Conservation (phyloP, 2,888 invertebrate genomes). For the Pandemis corylana region DNA sequence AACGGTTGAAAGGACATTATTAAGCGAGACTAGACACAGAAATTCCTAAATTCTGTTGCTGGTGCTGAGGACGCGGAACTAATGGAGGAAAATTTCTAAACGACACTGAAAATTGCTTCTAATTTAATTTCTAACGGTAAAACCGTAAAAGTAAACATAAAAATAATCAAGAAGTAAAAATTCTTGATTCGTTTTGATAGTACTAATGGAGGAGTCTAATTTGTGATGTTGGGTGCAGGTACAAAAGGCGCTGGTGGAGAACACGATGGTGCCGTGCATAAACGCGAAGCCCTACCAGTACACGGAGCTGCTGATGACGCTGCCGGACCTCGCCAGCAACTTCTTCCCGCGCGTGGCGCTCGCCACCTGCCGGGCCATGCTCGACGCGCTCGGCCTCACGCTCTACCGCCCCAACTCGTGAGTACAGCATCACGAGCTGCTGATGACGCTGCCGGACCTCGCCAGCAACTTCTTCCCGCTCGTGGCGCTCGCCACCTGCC, state of each 20-base stretch:
- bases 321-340: slow-evolving; percentile 91
- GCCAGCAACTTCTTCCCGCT: slow-evolving; percentile 92
- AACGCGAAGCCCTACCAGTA: slow-evolving; percentile 94
- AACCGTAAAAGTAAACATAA: too few relatives aligned
- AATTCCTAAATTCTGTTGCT: too few relatives aligned
- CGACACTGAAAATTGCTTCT: too few relatives aligned
- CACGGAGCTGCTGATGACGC: slow-evolving; percentile 92
- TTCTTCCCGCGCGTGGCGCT: slow-evolving; percentile 92
- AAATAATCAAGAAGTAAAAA: too few relatives aligned
- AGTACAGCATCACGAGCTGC: slow-evolving; percentile 86
- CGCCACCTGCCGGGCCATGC: slow-evolving; percentile 90
- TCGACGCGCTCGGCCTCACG: slow-evolving; percentile 92
- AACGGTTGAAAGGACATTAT: too few relatives aligned
- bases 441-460: slow-evolving; percentile 93
- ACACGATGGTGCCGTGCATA: slow-evolving; percentile 93
- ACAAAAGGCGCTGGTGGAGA: slow-evolving; percentile 92
- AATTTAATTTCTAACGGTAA: too few relatives aligned
- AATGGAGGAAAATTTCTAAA: too few relatives aligned
- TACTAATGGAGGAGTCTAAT: slow-evolving; percentile 33
- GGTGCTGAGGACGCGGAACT: too few relatives aligned
- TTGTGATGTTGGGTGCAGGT: slow-evolving; percentile 71
- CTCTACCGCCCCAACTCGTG: slow-evolving; percentile 94
- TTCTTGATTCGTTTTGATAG: too few relatives aligned
- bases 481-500: slow-evolving; percentile 89
- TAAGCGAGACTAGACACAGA: too few relatives aligned